phyloP scores from a whole-genome alignment of 53 echinoderm and acorn worm genomes.

The Temnopleurus reevesii region DNA sequence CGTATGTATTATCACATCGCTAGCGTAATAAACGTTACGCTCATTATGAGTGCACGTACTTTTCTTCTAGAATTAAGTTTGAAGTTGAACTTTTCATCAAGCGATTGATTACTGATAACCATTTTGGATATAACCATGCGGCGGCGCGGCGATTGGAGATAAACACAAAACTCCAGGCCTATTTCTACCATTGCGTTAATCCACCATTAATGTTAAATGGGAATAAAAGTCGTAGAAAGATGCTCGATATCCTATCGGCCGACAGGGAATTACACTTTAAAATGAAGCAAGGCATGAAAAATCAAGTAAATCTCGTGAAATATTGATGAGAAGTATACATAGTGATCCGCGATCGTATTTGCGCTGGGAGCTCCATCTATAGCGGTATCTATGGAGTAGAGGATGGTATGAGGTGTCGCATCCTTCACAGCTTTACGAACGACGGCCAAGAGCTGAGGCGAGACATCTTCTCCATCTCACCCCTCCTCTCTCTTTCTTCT shows the following conservation, averaged over 20 bases:
- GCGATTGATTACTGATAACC: conserved; percentile 37
- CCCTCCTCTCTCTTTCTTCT: neutral
- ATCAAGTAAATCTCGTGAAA: conserved; percentile 44
- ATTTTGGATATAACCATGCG: neutral
- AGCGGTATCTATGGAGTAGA: conserved; percentile 4
- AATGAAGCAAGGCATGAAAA: conserved; percentile 45
- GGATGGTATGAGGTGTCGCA: neutral
- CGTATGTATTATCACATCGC: too few species aligned
- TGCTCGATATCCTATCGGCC: conserved; percentile 31
- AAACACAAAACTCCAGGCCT: neutral
- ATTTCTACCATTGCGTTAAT: conserved; percentile 33
- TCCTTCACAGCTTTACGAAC: neutral
- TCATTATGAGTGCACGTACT: neutral
- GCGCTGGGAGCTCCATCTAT: neutral
- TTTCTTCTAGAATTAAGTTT: neutral
- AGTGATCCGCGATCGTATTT: neutral
- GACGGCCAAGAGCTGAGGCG: neutral
- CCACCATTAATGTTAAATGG: conserved; percentile 49
- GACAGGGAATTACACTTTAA: conserved; percentile 44
- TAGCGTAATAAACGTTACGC: too few species aligned
- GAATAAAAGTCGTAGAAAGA: conserved; percentile 17
- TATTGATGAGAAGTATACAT: conserved; percentile 28
- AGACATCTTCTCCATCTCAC: neutral
- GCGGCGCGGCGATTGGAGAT: neutral
- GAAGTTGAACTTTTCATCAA: conserved; percentile 40